These are phyloP conservation scores for Neoaliturus tenellus DNA, from an alignment of 2,888 invertebrate genomes.

Conservation along the genomic window DNA sequence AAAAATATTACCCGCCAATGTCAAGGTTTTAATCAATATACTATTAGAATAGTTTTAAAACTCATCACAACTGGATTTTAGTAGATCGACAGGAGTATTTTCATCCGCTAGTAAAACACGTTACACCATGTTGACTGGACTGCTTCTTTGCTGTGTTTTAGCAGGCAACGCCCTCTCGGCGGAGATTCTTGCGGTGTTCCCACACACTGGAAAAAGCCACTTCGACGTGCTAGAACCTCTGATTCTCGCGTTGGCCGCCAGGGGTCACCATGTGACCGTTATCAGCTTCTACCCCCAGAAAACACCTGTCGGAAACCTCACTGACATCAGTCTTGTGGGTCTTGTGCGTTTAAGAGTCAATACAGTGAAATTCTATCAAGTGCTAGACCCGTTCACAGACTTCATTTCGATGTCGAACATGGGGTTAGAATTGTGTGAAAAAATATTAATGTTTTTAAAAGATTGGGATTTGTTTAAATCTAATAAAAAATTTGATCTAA, in stretches of 20 bases:
- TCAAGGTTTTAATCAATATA: no score
- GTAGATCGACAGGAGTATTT: no score
- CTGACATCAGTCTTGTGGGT: constrained; percentile 67
- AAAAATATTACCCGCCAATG: no score
- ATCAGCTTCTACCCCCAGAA: constrained; percentile 66
- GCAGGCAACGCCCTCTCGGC: constrained; percentile 38
- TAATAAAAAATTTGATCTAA: constrained; percentile 65
- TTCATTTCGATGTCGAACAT: constrained; percentile 55
- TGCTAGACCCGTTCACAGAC: constrained; percentile 58
- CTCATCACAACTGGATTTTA: no score
- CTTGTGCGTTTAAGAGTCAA: constrained; percentile 58
- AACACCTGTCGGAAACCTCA: constrained; percentile 65
- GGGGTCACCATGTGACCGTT: constrained; percentile 69
- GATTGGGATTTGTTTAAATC: constrained; percentile 41
- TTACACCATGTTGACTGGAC: not conserved
- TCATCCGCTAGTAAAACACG: no score
- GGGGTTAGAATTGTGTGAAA: constrained; percentile 60
- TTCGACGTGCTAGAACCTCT: constrained; percentile 63
- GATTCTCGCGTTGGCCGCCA: constrained; percentile 67
- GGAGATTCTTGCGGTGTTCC: constrained; percentile 67
- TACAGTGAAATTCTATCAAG: constrained; percentile 57
- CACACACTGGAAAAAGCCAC: constrained; percentile 68
- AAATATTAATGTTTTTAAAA: constrained; percentile 52
- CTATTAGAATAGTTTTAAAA: no score
- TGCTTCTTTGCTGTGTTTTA: not conserved